Conservation (phyloP, 2,888 invertebrate species). For the Conus canariensis region DNA sequence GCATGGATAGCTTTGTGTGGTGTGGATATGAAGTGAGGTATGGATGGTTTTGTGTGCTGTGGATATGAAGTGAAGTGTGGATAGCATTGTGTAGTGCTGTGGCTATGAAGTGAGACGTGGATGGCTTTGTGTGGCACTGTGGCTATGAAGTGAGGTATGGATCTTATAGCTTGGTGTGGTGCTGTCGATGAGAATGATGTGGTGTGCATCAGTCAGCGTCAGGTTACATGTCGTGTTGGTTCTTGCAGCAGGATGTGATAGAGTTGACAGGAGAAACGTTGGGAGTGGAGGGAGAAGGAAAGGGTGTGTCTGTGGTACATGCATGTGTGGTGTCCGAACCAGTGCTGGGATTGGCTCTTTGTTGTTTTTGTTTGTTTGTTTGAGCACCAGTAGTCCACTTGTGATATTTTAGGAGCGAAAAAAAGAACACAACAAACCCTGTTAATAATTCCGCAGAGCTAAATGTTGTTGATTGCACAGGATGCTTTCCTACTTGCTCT, state of each 20-base stretch:
- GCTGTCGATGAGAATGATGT: too few species aligned
- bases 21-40: too few species aligned
- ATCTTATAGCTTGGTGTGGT: too few species aligned
- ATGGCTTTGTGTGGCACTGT: too few species aligned
- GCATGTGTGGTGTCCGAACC: background rate
- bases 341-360: background rate
- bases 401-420: background rate
- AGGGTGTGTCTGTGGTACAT: background rate
- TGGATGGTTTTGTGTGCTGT: too few species aligned
- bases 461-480: constrained; percentile 23
- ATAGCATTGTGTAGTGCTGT: too few species aligned
- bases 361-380: background rate
- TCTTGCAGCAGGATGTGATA: background rate
- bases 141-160: too few species aligned
- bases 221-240: background rate
- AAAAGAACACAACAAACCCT: background rate
- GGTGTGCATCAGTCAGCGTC: too few species aligned
- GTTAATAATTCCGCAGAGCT: constrained; percentile 1
- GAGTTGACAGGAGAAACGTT: background rate
- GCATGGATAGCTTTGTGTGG: too few species aligned
- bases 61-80: too few species aligned
- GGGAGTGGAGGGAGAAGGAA: background rate
- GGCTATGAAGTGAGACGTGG: too few species aligned
- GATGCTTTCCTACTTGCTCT: background rate
- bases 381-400: constrained; percentile 4